Base-by-base conservation (phyloP, 2,888 invertebrate genomes). In the Pyrgus malvae region DNA sequence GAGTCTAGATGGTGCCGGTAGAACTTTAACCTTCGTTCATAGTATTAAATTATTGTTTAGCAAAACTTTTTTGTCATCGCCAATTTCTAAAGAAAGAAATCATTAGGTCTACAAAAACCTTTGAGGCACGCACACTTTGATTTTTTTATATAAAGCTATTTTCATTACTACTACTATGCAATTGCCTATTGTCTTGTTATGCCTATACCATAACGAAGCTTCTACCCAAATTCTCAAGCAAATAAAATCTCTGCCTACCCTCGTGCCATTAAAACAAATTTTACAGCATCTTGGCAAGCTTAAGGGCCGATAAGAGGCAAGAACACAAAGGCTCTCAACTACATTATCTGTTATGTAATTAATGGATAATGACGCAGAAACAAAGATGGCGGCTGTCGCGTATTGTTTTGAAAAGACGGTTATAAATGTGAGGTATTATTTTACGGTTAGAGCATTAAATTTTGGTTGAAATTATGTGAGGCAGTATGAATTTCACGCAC, bases 331-430 rank as follows among this genome's bases (percentile, higher is more conserved):
- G 50, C 35, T 33, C 42, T 33, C 23, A 33, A 44, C 42, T 35
- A 44, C 42, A 44, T 44, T 44, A 51, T 42, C 50, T 35, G 50
- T 51, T 44, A 27, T 44, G 50, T 51, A 51, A 51, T 51, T 51
- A 51, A 51, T 51, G 50, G 51, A 29, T 51, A 51, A 51, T 44
- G 44, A 51, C 19, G 35, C 37, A 44, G 35, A 44, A 35, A 51
- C 51, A 51, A 50, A 42, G 35, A 37, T 40, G 51, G 27, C 44
- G 19, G 49, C 35, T 35, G 37, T n/a, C 37, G 19, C 19, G 21
- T 51, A 44, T 51, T 51, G 51, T 51, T 51, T 25, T 19, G 12
- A 12, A 29, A 40, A 27, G 42, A 23, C 35, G 42, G 35, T 6
- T 16, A 16, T 33, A 35, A 46, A 46, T 21, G 38, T 21, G n/a